Base-by-base conservation (phyloP, 2,797 vertebrate genomes). In the Gallinago nigripennis region DNA sequence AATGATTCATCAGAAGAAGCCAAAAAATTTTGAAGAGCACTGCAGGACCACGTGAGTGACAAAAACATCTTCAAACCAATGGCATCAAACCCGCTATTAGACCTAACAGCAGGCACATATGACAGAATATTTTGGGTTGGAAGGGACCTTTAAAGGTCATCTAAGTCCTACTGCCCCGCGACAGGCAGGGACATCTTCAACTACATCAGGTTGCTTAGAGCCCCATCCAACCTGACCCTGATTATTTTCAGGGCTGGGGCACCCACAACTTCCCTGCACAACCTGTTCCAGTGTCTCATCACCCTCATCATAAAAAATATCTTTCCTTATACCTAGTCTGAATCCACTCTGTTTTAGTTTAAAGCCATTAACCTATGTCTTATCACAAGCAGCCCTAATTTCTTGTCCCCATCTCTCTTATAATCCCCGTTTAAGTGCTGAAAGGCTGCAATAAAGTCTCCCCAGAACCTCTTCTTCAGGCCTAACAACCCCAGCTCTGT, bases 291-390 rank as follows among this genome's bases (percentile, higher is more conserved):
- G 43, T 20, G 11, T 9, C 56, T 77, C 35, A n/a, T 4, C 24
- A 66, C 20, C 13, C 14, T 53, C 20, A 46, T 2, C 0, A 1
- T 25, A 33, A 72, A 53, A 28, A 24, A 8, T 27, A 7, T 6
- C 39, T 20, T 71, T 77, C 30, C 60, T 46, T 27, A 5, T 25
- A 41, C 7, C 45, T 51, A 72, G 35, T 50, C 12, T 45, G 4
- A 51, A 64, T 39, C 28, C n/a, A 28, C 16, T 3, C 13, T 33
- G n/a, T 18, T 61, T 24, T 39, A 54, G 17, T 27, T 82, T 64
- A 50, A 57, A 81, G 20, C 27, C 9, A 30, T 39, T 39, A 30
- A 3, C 8, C 30, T 16, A 43, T n/a, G 31, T 50, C 11, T 21
- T 63, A 16, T 8, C 2, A 3, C 23, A 20, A 54, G 15, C 50